Base-by-base conservation (phyloP, 2,888 invertebrate genomes). In the Auanema freiburgensis region DNA sequence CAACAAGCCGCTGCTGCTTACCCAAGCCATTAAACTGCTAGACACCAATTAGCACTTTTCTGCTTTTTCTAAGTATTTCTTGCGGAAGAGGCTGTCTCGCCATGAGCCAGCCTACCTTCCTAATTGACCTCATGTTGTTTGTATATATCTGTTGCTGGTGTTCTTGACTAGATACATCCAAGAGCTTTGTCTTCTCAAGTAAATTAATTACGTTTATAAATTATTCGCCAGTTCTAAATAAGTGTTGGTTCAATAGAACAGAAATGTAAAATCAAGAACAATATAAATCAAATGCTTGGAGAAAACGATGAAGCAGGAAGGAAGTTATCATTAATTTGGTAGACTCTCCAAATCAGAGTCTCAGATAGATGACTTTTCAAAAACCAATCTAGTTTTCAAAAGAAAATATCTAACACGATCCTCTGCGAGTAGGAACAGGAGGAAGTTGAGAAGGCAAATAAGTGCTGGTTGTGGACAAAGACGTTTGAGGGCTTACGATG, bases 381-480 rank as follows among this genome's bases (percentile, higher is more conserved):
- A 5, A 33, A 8, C 8, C 33, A 33, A 33, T 3, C 33, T 33
- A 33, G 33, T 33, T 33, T 33, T 33, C n/a, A 33, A 33, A 33
- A 5, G 33, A 33, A 33, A 33, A 33, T 33, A 33, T 33, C 33
- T 33, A 33, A 33, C 33, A 33, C 33, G 62, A 62, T 16, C 49
- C 41, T 24, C 62, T 41, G 21, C 62, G 46, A 21, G 49, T 21
- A 40, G 49, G 8, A 8, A 14, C 21, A 12, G 62, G 62, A 11
- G 51, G 42, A 12, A 62, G 18, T 24, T 62, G 62, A 1, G 62
- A 62, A 8, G 62, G 62, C 8, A 62, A 41, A 21, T 62, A 62
- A 44, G 46, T 62, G 43, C 62, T 62, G 40, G 41, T 18, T 11
- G 62, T 62, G 14, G 62, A 62, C n/a, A 21, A 24, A 11, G 62